phyloP scores from a whole-genome alignment of 2,113 vertebrate genomes.

The Microtus ochrogaster region DNA sequence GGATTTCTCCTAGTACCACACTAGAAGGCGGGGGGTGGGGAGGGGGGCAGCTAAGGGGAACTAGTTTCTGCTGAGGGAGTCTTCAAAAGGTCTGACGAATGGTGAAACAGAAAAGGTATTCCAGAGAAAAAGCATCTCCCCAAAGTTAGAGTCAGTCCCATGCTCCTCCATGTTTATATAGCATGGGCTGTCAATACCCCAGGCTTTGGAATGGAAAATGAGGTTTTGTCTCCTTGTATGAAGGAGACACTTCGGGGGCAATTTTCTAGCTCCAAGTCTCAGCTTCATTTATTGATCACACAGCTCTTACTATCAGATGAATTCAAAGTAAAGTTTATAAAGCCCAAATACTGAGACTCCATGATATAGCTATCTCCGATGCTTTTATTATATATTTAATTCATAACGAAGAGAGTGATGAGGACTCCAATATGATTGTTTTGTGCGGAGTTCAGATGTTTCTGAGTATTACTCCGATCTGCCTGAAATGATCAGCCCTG shows the following conservation, averaged over 20 bases:
- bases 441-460: constrained; percentile 54
- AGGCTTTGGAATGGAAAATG: background rate
- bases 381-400: background rate
- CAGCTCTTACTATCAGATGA: background rate
- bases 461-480: constrained; percentile 23
- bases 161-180: background rate
- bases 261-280: background rate
- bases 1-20: background rate
- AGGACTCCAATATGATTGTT: background rate
- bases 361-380: background rate
- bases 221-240: background rate
- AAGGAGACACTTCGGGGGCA: background rate
- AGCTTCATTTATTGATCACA: background rate
- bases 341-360: background rate
- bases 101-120: background rate
- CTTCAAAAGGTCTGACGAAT: background rate
- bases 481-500: background rate
- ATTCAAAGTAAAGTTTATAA: constrained; percentile 43
- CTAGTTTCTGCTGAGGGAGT: background rate
- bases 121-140: constrained; percentile 4
- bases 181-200: background rate
- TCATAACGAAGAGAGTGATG: background rate
- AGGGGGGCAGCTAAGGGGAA: background rate
- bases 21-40: background rate
- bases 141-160: background rate